Base-by-base conservation (phyloP, 2,113 vertebrate species). In the Rhagologus leucostigma region DNA sequence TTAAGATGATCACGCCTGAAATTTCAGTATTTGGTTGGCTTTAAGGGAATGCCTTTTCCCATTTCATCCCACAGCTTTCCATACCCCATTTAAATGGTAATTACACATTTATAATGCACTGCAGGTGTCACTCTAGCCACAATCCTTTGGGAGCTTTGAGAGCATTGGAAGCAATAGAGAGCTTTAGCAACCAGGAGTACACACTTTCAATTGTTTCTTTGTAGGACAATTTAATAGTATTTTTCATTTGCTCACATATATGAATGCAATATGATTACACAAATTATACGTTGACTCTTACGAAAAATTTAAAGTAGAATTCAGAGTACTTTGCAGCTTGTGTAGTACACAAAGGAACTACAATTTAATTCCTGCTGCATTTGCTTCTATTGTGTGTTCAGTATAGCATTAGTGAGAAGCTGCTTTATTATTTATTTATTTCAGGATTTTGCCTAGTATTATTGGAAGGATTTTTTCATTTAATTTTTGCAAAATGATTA, bases 1-100 rank as follows among this genome's bases (percentile, higher is more conserved):
- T 97, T 80, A 95, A 90, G 68, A 93, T 76, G 92, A 91, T 96
- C 89, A 46, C 60, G 93, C 88, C 86, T 37, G 27, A 97, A 98
- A 97, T 98, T 96, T 96, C 92, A 95, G 64, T 85, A 81, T 96
- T 87, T 91, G 83, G 79, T 93, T 93, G 93, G 95, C 84, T 95
- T 33, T 87, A 77, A 93, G 95, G 94, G 93, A 98, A 97, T 97
- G 84, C 85, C 90, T 95, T 97, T 97, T 80, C 84, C 81, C 63
- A 75, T 94, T 97, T 95, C 77, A 92, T 92, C 93, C 88, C 68
- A 75, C 87, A 92, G 96, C 96, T 97, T 97, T 97, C 87, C 86
- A 93, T 94, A 50, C 79, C 56, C 96, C 78, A 97, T 98, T 98
- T 97, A 98, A 97, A 98, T 98, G 98, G 93, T 98, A 98, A 98